phyloP scores from a whole-genome alignment of 2,113 vertebrate genomes.

The Rynchops niger region DNA sequence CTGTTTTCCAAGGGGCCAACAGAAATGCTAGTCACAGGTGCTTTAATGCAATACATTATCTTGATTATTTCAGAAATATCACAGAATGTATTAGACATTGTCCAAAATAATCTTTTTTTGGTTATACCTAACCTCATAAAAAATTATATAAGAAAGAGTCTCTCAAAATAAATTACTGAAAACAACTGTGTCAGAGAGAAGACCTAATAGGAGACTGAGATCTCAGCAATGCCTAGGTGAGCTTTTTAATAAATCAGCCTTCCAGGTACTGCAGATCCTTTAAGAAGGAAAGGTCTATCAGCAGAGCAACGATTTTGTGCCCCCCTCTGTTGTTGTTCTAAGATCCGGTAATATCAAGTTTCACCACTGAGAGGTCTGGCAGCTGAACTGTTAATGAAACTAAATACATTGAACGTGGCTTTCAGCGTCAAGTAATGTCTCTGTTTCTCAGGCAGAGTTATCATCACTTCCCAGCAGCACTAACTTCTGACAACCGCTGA shows the following conservation, averaged over 20 bases:
- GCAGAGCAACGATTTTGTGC: constrained; percentile 58
- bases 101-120: not conserved
- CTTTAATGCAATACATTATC: not conserved
- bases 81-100: not conserved
- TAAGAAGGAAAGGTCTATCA: constrained; percentile 49
- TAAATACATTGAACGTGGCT: constrained; percentile 47
- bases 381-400: constrained; percentile 64
- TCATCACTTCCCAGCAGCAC: constrained; percentile 47
- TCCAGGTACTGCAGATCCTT: constrained; percentile 32
- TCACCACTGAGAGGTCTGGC: constrained; percentile 60
- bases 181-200: constrained; percentile 25
- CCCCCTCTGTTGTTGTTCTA: constrained; percentile 60
- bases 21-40: not conserved
- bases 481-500: constrained; percentile 48
- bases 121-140: not conserved
- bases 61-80: not conserved
- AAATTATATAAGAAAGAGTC: not conserved
- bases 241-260: constrained; percentile 65
- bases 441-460: constrained; percentile 52
- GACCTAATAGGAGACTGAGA: constrained; percentile 10
- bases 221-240: constrained; percentile 22
- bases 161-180: constrained; percentile 35
- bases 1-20: not conserved
- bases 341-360: constrained; percentile 55
- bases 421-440: constrained; percentile 14